Conservation (phyloP, 1,140 invertebrate species). For the Drosophila sucinea region DNA sequence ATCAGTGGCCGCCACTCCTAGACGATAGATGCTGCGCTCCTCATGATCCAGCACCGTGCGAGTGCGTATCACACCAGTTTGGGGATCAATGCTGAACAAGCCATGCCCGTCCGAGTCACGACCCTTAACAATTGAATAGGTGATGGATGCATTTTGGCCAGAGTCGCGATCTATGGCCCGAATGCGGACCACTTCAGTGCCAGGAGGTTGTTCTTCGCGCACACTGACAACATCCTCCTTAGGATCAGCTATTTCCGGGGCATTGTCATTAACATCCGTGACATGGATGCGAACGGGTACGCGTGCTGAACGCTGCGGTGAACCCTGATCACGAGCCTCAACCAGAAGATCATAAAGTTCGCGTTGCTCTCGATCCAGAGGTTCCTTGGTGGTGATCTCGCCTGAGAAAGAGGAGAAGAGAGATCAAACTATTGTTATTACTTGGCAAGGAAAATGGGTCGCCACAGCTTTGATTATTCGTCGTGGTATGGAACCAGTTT, state of each 20-base stretch:
- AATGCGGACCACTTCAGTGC: constrained; percentile 92
- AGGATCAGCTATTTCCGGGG: constrained; percentile 93
- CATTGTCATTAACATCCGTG: constrained; percentile 95
- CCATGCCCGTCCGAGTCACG: constrained; percentile 92
- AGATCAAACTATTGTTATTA: constrained; percentile 9
- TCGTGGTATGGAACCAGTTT: constrained; percentile 49
- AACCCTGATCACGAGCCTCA: constrained; percentile 93
- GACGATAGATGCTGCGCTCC: constrained; percentile 92
- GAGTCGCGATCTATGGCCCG: constrained; percentile 93
- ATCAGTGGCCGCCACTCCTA: constrained; percentile 94
- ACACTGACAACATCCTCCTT: constrained; percentile 94
- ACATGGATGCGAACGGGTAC: constrained; percentile 90
- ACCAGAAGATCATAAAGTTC: constrained; percentile 91
- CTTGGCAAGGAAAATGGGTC: constrained; percentile 9
- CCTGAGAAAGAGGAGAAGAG: constrained; percentile 85
- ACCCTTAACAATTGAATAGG: constrained; percentile 93
- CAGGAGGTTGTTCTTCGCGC: constrained; percentile 93
- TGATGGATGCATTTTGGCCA: constrained; percentile 94
- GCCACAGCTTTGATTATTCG: neutral
- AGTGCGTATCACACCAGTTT: constrained; percentile 94
- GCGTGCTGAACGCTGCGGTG: constrained; percentile 88
- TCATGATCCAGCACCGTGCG: constrained; percentile 95
- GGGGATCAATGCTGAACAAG: constrained; percentile 93
- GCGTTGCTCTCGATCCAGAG: constrained; percentile 92
- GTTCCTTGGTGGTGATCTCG: constrained; percentile 91